Base-by-base conservation (phyloP, 1,140 invertebrate species). In the Drosophila punjabiensis region DNA sequence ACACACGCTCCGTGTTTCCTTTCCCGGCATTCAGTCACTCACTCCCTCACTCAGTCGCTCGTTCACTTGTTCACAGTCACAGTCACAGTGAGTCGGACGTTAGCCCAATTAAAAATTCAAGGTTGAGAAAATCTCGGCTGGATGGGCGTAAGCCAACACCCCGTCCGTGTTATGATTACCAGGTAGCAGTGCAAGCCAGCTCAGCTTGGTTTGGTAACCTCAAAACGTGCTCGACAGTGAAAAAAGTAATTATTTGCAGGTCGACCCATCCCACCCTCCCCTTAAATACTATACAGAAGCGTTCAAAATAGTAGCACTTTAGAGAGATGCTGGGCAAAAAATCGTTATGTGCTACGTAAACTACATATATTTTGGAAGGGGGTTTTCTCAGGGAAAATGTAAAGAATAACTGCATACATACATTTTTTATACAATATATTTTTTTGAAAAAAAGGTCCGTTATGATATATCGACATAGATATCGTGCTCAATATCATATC, bases 51-150 rank as follows among this genome's bases (percentile, higher is more conserved):
- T 35, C 43, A 41, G 64, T 47, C 55, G 45, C 16, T 61, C 47
- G 43, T n/a, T 59, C 43, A 30, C 76, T 37, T n/a, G n/a, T 32
- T 55, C 52, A 7, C 52, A 55, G 33, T 56, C 53, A 16, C 28
- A 37, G 50, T 59, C 60, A 43, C 64, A 20, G 52, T 45, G 30
- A 61, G 66, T 58, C 71, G 76, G 64, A 63, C 81, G 76, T 79
- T 83, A 76, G 81, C 82, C 82, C 82, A 86, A 86, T 86, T 86
- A 86, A 85, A 82, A 86, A 82, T 81, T 86, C 82, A 86, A 86
- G 82, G 82, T 82, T 86, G 82, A 86, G 79, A 86, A 85, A 86
- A 86, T 86, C 82, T 86, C 62, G 35, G 20, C 16, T 79, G 78
- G 75, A 71, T 63, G 75, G 50, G 28, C 66, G 75, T 76, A 74